Evolutionary conservation across 2,113 vertebrate species (phyloP).

Genomic region (Pachyramphus minor): DNA sequence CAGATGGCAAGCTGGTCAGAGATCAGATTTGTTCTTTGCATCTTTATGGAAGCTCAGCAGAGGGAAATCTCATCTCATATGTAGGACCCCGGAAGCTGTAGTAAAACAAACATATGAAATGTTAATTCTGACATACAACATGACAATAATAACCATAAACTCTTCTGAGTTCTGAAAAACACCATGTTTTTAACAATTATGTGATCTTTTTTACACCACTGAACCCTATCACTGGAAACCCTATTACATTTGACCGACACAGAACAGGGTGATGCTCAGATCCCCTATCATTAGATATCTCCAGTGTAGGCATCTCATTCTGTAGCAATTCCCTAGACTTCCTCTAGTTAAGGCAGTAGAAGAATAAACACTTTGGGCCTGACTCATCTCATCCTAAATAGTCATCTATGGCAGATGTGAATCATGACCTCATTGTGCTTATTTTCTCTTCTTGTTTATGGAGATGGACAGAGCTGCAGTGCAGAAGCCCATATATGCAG

Average conservation of each 20-base stretch:
- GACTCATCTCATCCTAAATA: not conserved
- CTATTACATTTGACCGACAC: not conserved
- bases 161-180: not conserved
- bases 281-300: not conserved
- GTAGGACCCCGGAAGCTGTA: not conserved
- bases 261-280: not conserved
- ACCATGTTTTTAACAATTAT: not conserved
- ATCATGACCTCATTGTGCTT: not conserved
- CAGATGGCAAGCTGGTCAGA: not conserved
- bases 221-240: not conserved
- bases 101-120: not conserved
- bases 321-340: not conserved
- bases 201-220: not conserved
- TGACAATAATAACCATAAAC: not conserved
- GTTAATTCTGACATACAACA: not conserved
- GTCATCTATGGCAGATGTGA: not conserved
- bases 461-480: accelerated
- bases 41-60: not conserved
- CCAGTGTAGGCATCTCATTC: not conserved
- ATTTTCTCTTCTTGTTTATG: not conserved
- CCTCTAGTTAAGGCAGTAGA: not conserved
- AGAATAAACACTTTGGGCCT: not conserved
- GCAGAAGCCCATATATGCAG: not conserved
- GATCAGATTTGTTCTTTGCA: not conserved
- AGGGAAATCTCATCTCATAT: not conserved